Evolutionary conservation across 1,140 invertebrate genomes (phyloP), one percentile per base, ranked within the genome.

Genomic region (Periplaneta americana): DNA sequence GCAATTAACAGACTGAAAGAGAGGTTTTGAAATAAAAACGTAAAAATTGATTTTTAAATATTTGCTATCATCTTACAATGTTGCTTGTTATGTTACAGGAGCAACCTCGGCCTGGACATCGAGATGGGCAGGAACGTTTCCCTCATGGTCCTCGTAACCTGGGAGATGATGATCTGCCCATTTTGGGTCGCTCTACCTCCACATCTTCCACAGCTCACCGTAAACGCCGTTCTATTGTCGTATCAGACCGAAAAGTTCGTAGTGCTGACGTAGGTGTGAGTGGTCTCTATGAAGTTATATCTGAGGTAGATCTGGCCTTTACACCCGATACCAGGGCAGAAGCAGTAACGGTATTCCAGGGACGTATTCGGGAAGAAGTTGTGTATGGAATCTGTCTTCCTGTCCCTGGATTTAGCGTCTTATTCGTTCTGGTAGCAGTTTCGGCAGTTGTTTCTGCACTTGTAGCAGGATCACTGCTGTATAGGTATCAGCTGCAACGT

Each of bases 381-480:
- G 94, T 97, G 0, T 97, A 98, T 85, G 96, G 96, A 48, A 96
- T 98, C 37, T 98, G 96, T 84, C 91, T 98, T 88, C 96, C 96
- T 0, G 93, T 96, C 33, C 93, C 95, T 0, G 95, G 96, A 31
- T 97, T 98, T 86, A 96, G 96, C 83, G 93, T 95, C 5, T 90
- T 97, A 11, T 97, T 97, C 87, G 95, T 97, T 35, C 91, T 97
- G 18, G 94, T 96, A 3, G 95, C 96, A 0, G 92, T 96, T 9
- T 95, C 95, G 10, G 95, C 96, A 0, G 94, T 96, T 1, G 93
- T 96, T 2, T 95, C 95, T 0, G 94, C 95, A 0, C 87, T 96
- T 2, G 93, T 95, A 1, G 95, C 95, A 5, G 94, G 94, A 4
- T 92, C 94, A 5, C 89, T 95, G 86, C 88, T 95, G 33, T 93